phyloP scores from a whole-genome alignment of 1,140 invertebrate species.

The Drosophila grimshawi region DNA sequence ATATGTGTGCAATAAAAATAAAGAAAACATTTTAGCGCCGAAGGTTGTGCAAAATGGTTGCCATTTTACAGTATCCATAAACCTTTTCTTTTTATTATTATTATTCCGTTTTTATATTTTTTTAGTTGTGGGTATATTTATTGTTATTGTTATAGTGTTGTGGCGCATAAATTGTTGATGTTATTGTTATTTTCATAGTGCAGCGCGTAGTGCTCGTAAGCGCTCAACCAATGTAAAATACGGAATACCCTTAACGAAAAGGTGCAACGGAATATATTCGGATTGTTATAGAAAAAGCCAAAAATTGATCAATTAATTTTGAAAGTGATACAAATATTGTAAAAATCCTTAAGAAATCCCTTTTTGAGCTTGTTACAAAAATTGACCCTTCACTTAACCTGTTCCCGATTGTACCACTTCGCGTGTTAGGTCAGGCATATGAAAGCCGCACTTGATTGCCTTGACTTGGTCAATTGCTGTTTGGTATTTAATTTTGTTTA shows the following conservation, averaged over 20 bases:
- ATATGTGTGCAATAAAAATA: slow-evolving; percentile 1
- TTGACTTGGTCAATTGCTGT: slow-evolving; percentile 57
- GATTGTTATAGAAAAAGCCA: no score
- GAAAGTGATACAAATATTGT: no score
- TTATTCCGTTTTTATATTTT: not conserved
- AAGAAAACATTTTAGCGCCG: slow-evolving; percentile 8
- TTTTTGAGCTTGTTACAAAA: not conserved
- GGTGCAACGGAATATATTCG: no score
- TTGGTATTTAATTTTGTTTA: slow-evolving; percentile 67
- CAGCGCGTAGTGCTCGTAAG: slow-evolving; percentile 19
- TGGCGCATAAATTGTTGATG: slow-evolving; percentile 20
- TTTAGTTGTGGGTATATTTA: slow-evolving; percentile 9
- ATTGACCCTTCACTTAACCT: not conserved
- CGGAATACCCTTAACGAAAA: slow-evolving; percentile 23
- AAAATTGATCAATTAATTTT: no score
- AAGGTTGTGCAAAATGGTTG: slow-evolving; percentile 26
- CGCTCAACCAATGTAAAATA: not conserved
- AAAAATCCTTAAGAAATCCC: no score
- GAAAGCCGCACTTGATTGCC: slow-evolving; percentile 41
- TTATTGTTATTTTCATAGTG: slow-evolving; percentile 2
- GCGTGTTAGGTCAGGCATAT: not conserved
- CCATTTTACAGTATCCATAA: slow-evolving; percentile 21
- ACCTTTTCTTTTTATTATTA: slow-evolving; percentile 14
- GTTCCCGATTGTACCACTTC: not conserved
- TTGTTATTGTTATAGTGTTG: slow-evolving; percentile 42